phyloP scores from a whole-genome alignment of 2,888 invertebrate species.

The Rhimphoctona megacephalus region DNA sequence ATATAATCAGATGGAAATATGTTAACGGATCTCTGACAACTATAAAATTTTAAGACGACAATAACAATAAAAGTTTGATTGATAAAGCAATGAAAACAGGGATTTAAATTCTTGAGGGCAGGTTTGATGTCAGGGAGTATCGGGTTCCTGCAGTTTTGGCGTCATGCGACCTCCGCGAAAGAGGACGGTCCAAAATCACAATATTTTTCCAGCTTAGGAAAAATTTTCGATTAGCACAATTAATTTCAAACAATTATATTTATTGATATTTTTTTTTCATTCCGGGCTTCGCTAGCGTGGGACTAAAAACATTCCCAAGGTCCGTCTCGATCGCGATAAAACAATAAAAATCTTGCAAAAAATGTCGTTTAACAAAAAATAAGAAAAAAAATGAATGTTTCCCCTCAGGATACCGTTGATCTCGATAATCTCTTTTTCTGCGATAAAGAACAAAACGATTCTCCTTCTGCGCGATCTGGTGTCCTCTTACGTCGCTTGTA shows the following conservation, averaged over 20 bases:
- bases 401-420: slow-evolving; percentile 39
- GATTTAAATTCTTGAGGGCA: slow-evolving; percentile 7
- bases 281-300: not conserved
- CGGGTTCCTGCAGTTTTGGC: slow-evolving; percentile 23
- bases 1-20: slow-evolving; percentile 39
- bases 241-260: not conserved
- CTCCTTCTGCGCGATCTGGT: slow-evolving; percentile 45
- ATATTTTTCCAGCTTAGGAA: not conserved
- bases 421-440: slow-evolving; percentile 50
- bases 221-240: not conserved
- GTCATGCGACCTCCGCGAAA: not conserved
- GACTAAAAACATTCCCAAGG: not conserved
- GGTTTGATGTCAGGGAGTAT: not conserved
- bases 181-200: not conserved
- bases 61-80: slow-evolving; percentile 34
- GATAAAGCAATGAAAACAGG: slow-evolving; percentile 24
- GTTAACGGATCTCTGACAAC: slow-evolving; percentile 34
- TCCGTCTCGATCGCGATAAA: not conserved
- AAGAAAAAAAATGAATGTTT: not conserved
- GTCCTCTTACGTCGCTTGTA: slow-evolving; percentile 51
- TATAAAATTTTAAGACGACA: slow-evolving; percentile 32
- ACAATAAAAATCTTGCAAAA: slow-evolving; percentile 5
- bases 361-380: slow-evolving; percentile 5
- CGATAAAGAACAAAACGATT: slow-evolving; percentile 59
- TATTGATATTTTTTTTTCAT: not conserved